Evolutionary conservation across 2,888 invertebrate species (phyloP), one percentile per base, ranked within the genome.

Genomic region (Willowsia nigromaculata): DNA sequence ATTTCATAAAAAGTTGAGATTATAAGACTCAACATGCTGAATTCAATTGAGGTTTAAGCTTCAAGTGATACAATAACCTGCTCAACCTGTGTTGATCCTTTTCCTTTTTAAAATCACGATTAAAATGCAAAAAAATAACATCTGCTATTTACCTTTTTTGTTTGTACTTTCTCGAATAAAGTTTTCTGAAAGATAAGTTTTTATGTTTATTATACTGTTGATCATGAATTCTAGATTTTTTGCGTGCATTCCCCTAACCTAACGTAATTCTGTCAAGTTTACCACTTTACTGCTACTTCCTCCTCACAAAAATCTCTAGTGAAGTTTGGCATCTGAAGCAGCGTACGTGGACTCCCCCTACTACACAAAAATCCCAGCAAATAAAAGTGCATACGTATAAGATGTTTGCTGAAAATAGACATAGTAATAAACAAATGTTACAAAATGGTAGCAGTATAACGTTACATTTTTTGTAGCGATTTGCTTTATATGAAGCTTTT

Each of bases 81-180:
- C 53, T 65, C 40, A 86, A 53, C 85, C 76, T 62, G 43, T 56
- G 76, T 33, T 85, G 9, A 74, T 47, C 80, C 50, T 80, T 80
- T 76, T 86, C 80, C 85, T 78, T 86, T 80, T 62, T 53, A 78
- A 85, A 78, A 65, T 65, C 30, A 27, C 47, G 82, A 27, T 82
- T 43, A 43, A 59, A 53, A 37, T 18, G n/a, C n/a, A n/a, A n/a
- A n/a, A 40, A 74, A 47, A 71, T 7, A 22, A 27, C 59, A n/a
- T 25, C 37, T 65, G 11, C 65, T 33, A 18, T 65, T 37, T 65
- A 65, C 37, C 11, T 65, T 65, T 56, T 65, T 30, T 18, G 30
- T 65, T 18, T 65, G n/a, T 65, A 74, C 74, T 74, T 74, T 76
- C 76, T 76, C 50, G 76, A 53, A 30, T 50, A 50, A 50, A 40